phyloP scores from a whole-genome alignment of 2,797 vertebrate species.

The Pipistrellus pygmaeus region DNA sequence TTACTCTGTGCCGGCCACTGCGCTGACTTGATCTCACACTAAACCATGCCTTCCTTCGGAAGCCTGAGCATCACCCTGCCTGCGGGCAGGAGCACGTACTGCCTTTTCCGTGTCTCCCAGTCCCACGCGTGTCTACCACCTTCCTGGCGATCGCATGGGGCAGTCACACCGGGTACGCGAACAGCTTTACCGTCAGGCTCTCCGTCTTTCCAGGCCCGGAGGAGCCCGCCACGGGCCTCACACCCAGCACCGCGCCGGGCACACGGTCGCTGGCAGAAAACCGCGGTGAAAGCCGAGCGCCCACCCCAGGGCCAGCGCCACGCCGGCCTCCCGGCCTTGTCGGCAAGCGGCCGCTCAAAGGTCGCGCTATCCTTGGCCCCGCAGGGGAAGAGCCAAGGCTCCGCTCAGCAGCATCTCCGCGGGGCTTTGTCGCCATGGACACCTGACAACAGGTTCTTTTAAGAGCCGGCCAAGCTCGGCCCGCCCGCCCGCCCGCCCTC shows the following conservation, averaged over 20 bases:
- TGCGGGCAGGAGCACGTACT: background rate
- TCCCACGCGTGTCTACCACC: background rate
- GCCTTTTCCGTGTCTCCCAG: background rate
- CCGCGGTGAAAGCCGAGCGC: background rate
- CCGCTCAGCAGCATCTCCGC: constrained; percentile 63
- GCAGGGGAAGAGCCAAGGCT: background rate
- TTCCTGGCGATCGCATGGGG: background rate
- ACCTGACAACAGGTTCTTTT: constrained; percentile 63
- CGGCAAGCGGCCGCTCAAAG: constrained; percentile 61
- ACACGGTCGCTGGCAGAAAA: background rate
- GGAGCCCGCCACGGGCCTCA: background rate
- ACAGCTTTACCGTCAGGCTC: too few relatives aligned
- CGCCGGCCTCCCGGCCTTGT: background rate
- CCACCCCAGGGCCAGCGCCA: background rate
- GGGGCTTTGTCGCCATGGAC: constrained; percentile 66
- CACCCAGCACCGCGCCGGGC: background rate
- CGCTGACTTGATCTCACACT: background rate
- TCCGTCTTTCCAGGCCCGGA: background rate
- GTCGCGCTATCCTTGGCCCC: constrained; percentile 67
- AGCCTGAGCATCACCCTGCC: background rate
- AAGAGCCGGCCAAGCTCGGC: constrained; percentile 45
- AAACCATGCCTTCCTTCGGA: background rate
- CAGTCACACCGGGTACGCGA: background rate
- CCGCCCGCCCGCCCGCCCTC: background rate
- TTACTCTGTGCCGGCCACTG: background rate